A percentile compares a stretch with the other conserved stretches of the same genome.
phyloP scores from a whole-genome alignment of 2,113 vertebrate species.

The Nesospiza acunhae region DNA sequence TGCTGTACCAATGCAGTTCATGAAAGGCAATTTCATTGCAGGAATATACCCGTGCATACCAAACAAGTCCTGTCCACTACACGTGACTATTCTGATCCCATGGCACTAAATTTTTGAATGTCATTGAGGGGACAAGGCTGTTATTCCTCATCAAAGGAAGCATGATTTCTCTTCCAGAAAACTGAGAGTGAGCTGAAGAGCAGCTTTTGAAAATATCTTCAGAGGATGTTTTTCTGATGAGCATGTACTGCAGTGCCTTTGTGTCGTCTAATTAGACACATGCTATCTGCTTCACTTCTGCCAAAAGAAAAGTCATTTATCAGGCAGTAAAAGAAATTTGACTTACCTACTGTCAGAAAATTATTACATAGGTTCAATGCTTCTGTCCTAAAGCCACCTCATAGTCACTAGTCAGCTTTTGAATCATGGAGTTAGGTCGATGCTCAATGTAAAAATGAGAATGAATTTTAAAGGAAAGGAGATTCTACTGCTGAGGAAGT shows the following conservation, averaged over 20 bases:
- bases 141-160: not conserved
- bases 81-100: not conserved
- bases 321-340: not conserved
- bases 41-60: not conserved
- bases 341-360: not conserved
- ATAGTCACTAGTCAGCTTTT: not conserved
- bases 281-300: not conserved
- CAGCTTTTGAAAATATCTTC: not conserved
- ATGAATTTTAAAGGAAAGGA: not conserved
- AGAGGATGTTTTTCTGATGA: not conserved
- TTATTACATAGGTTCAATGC: not conserved
- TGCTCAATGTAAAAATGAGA: not conserved
- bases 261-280: not conserved
- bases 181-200: not conserved
- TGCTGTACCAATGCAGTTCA: not conserved
- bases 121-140: not conserved
- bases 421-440: not conserved
- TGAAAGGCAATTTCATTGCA: not conserved
- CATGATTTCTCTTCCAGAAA: not conserved
- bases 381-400: not conserved
- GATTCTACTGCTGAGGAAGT: not conserved
- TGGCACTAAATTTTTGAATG: not conserved
- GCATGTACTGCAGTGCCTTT: not conserved
- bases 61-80: not conserved
- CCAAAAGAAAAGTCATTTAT: not conserved